phyloP scores from a whole-genome alignment of 1,140 invertebrate genomes.

The Hylaeus anthracinus region DNA sequence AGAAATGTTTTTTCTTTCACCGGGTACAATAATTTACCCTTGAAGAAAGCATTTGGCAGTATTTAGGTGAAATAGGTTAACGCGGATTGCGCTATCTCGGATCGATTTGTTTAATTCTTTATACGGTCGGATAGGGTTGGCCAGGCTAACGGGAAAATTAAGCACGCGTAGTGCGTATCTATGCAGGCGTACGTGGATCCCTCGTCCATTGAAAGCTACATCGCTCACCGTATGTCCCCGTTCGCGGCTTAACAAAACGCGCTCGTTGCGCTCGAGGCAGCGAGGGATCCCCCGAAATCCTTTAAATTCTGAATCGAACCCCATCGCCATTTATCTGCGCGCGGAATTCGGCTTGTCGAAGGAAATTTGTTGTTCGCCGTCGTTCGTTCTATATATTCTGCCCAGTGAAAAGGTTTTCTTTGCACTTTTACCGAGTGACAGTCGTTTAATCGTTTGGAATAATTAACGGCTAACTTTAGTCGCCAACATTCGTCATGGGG shows the following conservation, averaged over 20 bases:
- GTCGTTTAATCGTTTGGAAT: not conserved
- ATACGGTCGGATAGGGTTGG: not conserved
- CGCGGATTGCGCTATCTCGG: not conserved
- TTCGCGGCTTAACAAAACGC: slow-evolving; percentile 37
- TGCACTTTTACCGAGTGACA: no score
- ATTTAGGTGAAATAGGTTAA: not conserved
- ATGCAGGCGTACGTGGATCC: slow-evolving; percentile 37
- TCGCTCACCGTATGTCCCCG: slow-evolving; percentile 47
- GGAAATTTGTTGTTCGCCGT: slow-evolving; percentile 4
- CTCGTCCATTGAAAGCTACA: slow-evolving; percentile 48
- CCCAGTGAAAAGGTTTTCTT: not conserved
- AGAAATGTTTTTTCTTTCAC: no score
- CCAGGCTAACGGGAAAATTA: slow-evolving; percentile 38
- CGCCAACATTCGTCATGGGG: no score
- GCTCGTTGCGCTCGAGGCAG: slow-evolving; percentile 27
- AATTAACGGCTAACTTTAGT: not conserved
- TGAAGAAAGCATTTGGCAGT: not conserved
- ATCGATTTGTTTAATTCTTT: slow-evolving; percentile 1
- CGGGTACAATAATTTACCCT: not conserved
- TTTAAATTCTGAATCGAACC: slow-evolving; percentile 56
- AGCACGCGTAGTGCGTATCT: slow-evolving; percentile 29
- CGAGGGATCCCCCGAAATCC: slow-evolving; percentile 45
- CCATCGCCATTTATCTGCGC: slow-evolving; percentile 41
- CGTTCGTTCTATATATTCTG: not conserved
- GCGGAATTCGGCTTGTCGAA: slow-evolving; percentile 39